Percentiles rank a stretch among this genome's conserved stretches.
Conservation (phyloP, 2,888 invertebrate genomes). For the Imbricaverruca yamaguchii region DNA sequence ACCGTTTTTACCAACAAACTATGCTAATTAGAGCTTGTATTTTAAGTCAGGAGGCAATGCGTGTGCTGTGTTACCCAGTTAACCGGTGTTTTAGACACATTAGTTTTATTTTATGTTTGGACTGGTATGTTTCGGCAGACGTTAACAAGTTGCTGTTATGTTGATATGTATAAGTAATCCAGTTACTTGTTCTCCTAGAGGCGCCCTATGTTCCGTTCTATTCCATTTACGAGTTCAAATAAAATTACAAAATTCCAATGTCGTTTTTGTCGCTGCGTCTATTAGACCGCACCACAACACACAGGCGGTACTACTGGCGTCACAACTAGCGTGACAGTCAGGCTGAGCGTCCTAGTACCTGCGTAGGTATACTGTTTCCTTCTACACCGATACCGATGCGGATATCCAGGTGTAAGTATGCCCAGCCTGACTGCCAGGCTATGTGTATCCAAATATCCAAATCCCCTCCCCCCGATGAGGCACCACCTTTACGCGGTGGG, state of each 20-base stretch:
- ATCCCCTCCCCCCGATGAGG: too few species aligned
- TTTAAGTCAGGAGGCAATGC: slow-evolving; percentile 21
- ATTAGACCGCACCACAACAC: too few species aligned
- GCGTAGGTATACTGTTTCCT: too few species aligned
- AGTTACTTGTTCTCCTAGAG: slow-evolving; percentile 14
- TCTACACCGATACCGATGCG: too few species aligned
- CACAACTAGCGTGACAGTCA: too few species aligned
- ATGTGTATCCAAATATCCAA: too few species aligned
- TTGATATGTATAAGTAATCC: slow-evolving; percentile 1
- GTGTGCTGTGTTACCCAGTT: slow-evolving; percentile 5
- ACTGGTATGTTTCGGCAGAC: not conserved
- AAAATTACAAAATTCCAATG: not conserved
- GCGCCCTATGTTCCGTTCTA: slow-evolving; percentile 13
- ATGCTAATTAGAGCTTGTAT: slow-evolving; percentile 23
- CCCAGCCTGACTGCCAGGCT: too few species aligned
- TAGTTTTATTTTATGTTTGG: slow-evolving; percentile 10
- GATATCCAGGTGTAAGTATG: too few species aligned
- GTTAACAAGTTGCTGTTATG: slow-evolving; percentile 13
- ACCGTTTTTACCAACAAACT: slow-evolving; percentile 16
- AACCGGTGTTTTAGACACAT: slow-evolving; percentile 19
- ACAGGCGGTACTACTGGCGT: too few species aligned
- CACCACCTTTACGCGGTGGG: too few species aligned
- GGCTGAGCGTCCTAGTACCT: too few species aligned
- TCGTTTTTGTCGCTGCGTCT: not conserved
- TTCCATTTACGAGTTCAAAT: slow-evolving; percentile 20